Evolutionary conservation across 2,797 vertebrate species (phyloP), one percentile per base, ranked within the genome.

Genomic region (Pelodytes ibericus): DNA sequence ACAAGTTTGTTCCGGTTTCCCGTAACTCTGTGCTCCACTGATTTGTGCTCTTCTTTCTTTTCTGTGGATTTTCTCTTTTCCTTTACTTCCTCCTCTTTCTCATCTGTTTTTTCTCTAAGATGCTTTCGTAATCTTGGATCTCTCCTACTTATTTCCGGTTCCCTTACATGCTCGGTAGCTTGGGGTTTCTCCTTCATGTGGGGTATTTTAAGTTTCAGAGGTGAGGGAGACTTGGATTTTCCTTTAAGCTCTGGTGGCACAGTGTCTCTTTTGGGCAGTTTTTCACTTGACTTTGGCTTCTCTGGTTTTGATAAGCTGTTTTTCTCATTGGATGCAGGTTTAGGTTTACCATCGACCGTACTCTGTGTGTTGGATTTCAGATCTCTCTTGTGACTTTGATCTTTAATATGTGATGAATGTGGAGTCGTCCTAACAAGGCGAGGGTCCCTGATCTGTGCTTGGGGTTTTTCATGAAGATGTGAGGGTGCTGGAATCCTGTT

Each of bases 101-200:
- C 31, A 15, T 95, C 93, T 0, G 77, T 68, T 81, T 95, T 96
- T 75, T 98, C 96, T 1, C 92, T 90, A 13, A 92, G 75, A 29
- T 95, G 95, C 64, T 96, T 98, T 81, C 92, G 95, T 72, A 97
- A 83, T 66, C 97, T 87, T 18, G 96, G 96, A 79, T 99, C 98
- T 80, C 95, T 95, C 82, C 95, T 99, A 3, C 82, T 88, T 58
- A 91, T 80, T 33, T 97, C 95, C 4, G 85, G 70, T 0, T 87
- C 72, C 80, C 93, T 95, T 27, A 81, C 70, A 53, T 80, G 86
- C 79, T 96, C 95, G 0, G 80, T 62, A 76, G 95, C 95, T 3
- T 81, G 79, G 31, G 71, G 88, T 86, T 93, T 97, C 65, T 74
- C 91, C 84, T 91, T 93, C 70, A 78, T 58, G 72, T 78, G 88